Conservation (phyloP, 2,797 vertebrate genomes). For the Myoxocephalus aenaeus region DNA sequence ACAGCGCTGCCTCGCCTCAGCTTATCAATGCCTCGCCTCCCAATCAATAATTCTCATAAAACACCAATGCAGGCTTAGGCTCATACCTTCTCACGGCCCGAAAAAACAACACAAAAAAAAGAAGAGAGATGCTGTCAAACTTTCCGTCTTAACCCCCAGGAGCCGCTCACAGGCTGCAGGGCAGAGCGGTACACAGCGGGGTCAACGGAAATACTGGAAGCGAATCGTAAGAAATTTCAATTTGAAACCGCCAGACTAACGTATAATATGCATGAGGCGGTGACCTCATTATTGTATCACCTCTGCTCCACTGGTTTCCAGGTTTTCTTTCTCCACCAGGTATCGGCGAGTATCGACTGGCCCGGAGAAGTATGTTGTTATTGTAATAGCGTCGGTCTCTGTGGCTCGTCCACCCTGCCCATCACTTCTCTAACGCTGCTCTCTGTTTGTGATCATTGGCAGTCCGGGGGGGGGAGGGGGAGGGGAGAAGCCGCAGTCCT, state of each 20-base stretch:
- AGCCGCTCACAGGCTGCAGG: conserved; percentile 53
- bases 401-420: conserved; percentile 45
- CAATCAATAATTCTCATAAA: conserved; percentile 80
- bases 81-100: conserved; percentile 47
- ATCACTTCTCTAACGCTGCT: conserved; percentile 46
- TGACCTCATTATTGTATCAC: conserved; percentile 70
- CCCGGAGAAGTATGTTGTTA: conserved; percentile 45
- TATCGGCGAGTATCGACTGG: conserved; percentile 62
- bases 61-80: conserved; percentile 67
- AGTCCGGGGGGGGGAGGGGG: conserved; percentile 1
- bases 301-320: conserved; percentile 39
- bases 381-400: conserved; percentile 71
- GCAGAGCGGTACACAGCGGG: conserved; percentile 49
- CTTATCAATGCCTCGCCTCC: conserved; percentile 69
- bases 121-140: conserved; percentile 57
- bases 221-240: conserved; percentile 48
- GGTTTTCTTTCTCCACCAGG: conserved; percentile 32
- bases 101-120: conserved; percentile 12
- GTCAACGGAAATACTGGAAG: conserved; percentile 35
- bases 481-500: background rate
- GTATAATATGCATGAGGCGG: conserved; percentile 64
- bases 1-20: conserved; percentile 66
- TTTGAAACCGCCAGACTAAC: conserved; percentile 40
- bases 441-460: conserved; percentile 46
- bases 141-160: conserved; percentile 62